Base-by-base conservation (phyloP, 2,888 invertebrate species). In the Agrypnus murinus region DNA sequence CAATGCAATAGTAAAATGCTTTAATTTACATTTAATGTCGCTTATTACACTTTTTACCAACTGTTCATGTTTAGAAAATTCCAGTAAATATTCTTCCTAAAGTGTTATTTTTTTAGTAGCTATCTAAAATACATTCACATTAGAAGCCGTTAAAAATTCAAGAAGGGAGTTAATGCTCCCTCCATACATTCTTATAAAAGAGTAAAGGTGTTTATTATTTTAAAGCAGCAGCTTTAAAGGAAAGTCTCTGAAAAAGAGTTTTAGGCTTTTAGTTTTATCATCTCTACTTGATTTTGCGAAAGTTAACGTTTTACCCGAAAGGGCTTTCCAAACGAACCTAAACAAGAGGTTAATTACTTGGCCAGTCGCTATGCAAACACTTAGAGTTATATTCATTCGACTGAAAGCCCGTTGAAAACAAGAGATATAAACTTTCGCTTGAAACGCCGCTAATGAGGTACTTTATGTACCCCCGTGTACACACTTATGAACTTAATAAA, bases 401-500 rank as follows among this genome's bases (percentile, higher is more conserved):
- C 40, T 71, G 65, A 70, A 70, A 70, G 31, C 57, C 65, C 62
- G 53, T 55, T 65, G 60, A 62, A 70, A 70, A 55, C 43, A 43
- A 5, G 25, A 25, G 48, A 66, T 57, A 46, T 64, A 57, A 63
- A 69, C 57, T 63, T 71, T 66, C 43, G 15, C 50, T 43, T 55
- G 63, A 66, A 66, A 63, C 57, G 25, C 71, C 67, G 62, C 58
- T 71, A 71, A 71, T 67, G 71, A 71, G 63, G 57, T 62, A 63
- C 66, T 71, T 71, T 62, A 71, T 58, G 71, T 63, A 34, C 55
- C 58, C 69, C 60, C 58, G 59, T 67, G 62, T 71, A 63, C 57
- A 67, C 66, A 71, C 66, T 66, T 71, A 63, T 63, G 58, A 71
- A 63, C 62, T 72, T 72, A 72, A 71, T 67, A 71, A 72, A 72